Conservation (phyloP, 2,113 vertebrate genomes). For the Bufo gargarizans region DNA sequence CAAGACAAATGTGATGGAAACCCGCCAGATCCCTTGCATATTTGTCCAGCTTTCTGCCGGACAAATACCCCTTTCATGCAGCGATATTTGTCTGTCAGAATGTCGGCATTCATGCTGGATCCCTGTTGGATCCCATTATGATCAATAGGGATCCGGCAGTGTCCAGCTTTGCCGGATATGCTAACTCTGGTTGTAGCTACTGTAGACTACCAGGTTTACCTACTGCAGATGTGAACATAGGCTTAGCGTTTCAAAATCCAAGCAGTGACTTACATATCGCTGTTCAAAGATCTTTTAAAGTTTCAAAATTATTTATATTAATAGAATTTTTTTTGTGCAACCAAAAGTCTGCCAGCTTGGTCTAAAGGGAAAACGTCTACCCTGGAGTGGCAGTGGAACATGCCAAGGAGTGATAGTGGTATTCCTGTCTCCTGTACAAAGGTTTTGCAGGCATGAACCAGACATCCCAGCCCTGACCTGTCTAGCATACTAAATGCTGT, state of each 20-base stretch:
- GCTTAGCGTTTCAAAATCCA: not conserved
- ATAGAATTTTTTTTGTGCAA: not conserved
- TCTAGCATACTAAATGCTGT: constrained; percentile 29
- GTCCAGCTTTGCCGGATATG: too few relatives aligned
- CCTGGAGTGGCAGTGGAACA: not conserved
- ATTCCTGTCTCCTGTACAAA: constrained; percentile 41
- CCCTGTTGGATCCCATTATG: too few relatives aligned
- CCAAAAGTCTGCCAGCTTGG: not conserved
- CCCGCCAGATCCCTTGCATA: too few relatives aligned
- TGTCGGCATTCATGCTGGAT: too few relatives aligned
- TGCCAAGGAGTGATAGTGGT: not conserved
- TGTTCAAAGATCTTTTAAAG: not conserved
- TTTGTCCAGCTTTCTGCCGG: too few relatives aligned
- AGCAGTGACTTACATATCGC: not conserved
- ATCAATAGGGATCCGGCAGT: too few relatives aligned
- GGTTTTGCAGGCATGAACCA: constrained; percentile 22
- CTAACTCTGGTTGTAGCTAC: too few relatives aligned
- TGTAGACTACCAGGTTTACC: too few relatives aligned
- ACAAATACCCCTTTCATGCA: too few relatives aligned
- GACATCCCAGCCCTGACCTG: constrained; percentile 27
- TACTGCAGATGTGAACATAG: too few relatives aligned
- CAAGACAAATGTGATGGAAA: too few relatives aligned
- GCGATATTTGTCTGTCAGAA: too few relatives aligned
- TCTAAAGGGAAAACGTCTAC: not conserved
- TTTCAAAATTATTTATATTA: not conserved